Evolutionary conservation across 2,797 vertebrate genomes (phyloP).

Genomic region (Luscinia megarhynchos): DNA sequence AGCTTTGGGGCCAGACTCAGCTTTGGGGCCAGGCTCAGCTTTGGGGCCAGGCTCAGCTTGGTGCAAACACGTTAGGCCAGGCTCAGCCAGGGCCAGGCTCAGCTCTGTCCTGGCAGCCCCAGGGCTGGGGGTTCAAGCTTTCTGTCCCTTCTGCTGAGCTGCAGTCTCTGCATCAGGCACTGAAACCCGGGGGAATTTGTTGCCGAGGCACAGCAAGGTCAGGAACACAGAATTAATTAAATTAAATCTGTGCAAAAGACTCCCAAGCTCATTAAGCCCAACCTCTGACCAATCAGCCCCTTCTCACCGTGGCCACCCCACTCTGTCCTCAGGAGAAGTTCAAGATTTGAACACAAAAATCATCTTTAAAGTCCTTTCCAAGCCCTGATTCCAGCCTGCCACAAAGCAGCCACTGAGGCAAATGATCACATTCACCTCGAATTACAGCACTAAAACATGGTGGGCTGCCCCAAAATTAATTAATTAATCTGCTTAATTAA

Average conservation of each 20-base stretch:
- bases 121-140: not conserved
- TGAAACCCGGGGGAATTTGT: not conserved
- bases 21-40: not conserved
- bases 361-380: not conserved
- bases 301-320: not conserved
- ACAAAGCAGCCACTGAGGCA: not conserved
- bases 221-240: not conserved
- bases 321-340: not conserved
- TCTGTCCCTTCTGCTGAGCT: accelerated
- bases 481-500: not conserved
- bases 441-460: accelerated
- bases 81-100: not conserved
- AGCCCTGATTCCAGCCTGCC: not conserved
- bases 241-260: not conserved
- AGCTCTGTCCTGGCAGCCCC: not conserved
- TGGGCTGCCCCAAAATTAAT: not conserved
- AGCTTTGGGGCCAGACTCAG: not conserved
- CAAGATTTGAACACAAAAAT: not conserved
- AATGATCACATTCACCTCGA: accelerated
- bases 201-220: not conserved
- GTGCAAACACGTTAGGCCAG: too few relatives aligned
- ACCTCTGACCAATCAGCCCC: not conserved
- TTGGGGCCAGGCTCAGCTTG: too few relatives aligned
- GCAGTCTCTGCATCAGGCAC: not conserved
- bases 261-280: not conserved